A percentile compares a stretch with the other conserved stretches of the same genome.
Conservation (phyloP, 2,113 vertebrate species). For the Ceyx cyanopectus region DNA sequence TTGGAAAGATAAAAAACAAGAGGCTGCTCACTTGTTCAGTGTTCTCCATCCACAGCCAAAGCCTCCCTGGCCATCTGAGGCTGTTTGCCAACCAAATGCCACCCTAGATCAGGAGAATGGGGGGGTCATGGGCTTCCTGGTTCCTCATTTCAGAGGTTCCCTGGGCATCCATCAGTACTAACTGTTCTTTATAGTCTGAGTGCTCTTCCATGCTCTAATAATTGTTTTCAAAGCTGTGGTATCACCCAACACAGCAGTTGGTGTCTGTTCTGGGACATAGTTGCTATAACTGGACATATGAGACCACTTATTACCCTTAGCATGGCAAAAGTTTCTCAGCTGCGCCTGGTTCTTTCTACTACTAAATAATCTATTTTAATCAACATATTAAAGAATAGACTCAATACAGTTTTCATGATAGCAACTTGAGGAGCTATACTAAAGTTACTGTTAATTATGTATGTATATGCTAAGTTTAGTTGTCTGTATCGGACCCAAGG, state of each 20-base stretch:
- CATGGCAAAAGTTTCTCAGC: accelerated
- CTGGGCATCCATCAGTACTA: neutral
- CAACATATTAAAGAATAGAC: neutral
- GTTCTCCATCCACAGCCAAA: accelerated
- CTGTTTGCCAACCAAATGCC: neutral
- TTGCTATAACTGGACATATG: neutral
- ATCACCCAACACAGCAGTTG: neutral
- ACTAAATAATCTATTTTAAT: neutral
- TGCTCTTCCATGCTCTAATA: neutral
- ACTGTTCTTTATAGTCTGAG: neutral
- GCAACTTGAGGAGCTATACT: neutral
- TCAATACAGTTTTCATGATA: neutral
- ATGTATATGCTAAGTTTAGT: neutral
- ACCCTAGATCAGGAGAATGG: neutral
- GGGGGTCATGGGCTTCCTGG: neutral
- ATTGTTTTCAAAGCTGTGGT: neutral
- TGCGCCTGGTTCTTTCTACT: neutral
- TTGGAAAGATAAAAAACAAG: neutral
- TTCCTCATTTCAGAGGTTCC: neutral
- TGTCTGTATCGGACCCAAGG: neutral
- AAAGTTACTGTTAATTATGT: neutral
- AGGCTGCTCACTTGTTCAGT: neutral
- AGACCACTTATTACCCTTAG: neutral
- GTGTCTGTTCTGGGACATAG: neutral
- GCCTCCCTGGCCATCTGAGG: neutral